Percentiles rank a stretch among this genome's conserved stretches.
Evolutionary conservation across 2,113 vertebrate genomes (phyloP).

Genomic region (Gobio gobio): DNA sequence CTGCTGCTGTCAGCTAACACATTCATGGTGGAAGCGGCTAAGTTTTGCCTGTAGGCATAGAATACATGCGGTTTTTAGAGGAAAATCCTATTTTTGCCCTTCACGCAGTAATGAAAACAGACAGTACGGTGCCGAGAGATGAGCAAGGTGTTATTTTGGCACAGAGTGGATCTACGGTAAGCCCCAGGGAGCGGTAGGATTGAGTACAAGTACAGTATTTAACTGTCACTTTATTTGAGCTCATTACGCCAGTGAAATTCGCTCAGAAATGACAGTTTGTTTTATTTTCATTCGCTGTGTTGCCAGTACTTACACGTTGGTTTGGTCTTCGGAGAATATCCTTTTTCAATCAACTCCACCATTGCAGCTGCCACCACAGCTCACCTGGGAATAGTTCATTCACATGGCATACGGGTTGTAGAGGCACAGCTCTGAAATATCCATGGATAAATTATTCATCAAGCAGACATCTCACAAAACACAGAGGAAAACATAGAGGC

Average conservation of each 20-base stretch:
- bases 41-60: constrained; percentile 2
- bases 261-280: constrained; percentile 40
- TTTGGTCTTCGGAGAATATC: constrained; percentile 54
- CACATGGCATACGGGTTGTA: constrained; percentile 63
- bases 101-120: constrained; percentile 25
- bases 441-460: constrained; percentile 73
- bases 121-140: neutral
- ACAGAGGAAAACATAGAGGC: constrained; percentile 49
- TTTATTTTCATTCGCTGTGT: constrained; percentile 48
- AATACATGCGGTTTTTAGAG: constrained; percentile 8
- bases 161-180: constrained; percentile 38
- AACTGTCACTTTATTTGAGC: constrained; percentile 28
- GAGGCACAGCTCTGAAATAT: constrained; percentile 67
- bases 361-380: constrained; percentile 57
- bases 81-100: constrained; percentile 15
- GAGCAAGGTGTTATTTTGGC: constrained; percentile 21
- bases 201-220: constrained; percentile 35
- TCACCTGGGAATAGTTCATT: constrained; percentile 70
- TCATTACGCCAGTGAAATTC: constrained; percentile 34
- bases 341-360: constrained; percentile 61
- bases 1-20: constrained; percentile 29
- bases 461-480: constrained; percentile 55
- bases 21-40: neutral
- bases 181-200: neutral
- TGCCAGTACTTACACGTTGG: constrained; percentile 39